A percentile compares a stretch with the other conserved stretches of the same genome.
Conservation (phyloP, 2,113 vertebrate genomes). For the Rattus rattus region DNA sequence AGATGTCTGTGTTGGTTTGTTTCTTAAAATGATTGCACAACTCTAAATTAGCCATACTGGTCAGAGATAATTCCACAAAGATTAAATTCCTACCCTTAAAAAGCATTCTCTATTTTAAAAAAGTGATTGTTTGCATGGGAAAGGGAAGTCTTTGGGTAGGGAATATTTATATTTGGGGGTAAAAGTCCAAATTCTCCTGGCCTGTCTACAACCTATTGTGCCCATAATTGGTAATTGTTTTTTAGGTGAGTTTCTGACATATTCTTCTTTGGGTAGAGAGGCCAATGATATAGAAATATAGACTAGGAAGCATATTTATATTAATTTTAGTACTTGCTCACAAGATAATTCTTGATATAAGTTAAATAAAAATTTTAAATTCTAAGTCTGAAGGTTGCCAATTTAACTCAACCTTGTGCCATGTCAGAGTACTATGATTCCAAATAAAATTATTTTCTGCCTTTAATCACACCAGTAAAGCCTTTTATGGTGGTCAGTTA, state of each 20-base stretch:
- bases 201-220: background rate
- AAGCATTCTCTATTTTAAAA: background rate
- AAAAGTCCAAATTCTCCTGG: conserved; percentile 30
- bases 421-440: background rate
- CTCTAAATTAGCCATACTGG: background rate
- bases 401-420: conserved; percentile 34
- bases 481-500: background rate
- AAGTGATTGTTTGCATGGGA: background rate
- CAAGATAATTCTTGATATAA: background rate
- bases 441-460: background rate
- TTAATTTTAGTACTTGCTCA: background rate
- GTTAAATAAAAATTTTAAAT: background rate
- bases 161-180: conserved; percentile 1
- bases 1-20: background rate
- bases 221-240: background rate
- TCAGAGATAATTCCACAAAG: conserved; percentile 23
- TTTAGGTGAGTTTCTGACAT: background rate
- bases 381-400: background rate
- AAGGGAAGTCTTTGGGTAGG: background rate
- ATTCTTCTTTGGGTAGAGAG: background rate
- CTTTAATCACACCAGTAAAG: background rate
- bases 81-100: background rate
- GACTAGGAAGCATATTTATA: background rate
- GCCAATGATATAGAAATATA: background rate
- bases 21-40: conserved; percentile 33